A percentile compares a stretch with the other conserved stretches of the same genome.
Conservation (phyloP, 2,888 invertebrate species). For the Blastobasis adustella region DNA sequence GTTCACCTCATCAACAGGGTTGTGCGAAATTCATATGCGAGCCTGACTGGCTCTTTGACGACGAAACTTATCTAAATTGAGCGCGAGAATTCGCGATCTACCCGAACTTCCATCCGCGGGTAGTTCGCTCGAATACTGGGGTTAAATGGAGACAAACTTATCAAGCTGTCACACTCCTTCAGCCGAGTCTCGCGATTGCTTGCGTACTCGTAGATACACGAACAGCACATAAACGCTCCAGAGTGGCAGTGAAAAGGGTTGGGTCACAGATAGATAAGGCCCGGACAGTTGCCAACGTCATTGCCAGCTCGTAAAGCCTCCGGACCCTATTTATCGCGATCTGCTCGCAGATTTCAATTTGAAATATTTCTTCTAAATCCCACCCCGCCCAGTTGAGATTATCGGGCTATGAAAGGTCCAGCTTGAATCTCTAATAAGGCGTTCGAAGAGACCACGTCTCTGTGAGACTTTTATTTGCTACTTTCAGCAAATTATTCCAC, state of each 20-base stretch:
- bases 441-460: too few species aligned
- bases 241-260: slow-evolving; percentile 65
- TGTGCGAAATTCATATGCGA: too few species aligned
- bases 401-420: too few species aligned
- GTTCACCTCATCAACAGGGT: too few species aligned
- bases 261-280: slow-evolving; percentile 57
- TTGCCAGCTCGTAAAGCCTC: slow-evolving; percentile 59
- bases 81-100: too few species aligned
- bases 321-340: slow-evolving; percentile 51
- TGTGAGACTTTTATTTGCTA: too few species aligned
- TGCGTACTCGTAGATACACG: neutral
- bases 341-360: slow-evolving; percentile 56
- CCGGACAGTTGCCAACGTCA: slow-evolving; percentile 55
- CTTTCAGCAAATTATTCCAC: too few species aligned
- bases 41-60: too few species aligned
- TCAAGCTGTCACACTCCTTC: neutral
- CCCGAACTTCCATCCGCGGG: too few species aligned
- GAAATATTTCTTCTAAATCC: slow-evolving; percentile 26
- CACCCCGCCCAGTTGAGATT: neutral
- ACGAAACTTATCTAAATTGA: too few species aligned
- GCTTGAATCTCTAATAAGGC: too few species aligned
- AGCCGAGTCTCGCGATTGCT: neutral
- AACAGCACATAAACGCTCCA: slow-evolving; percentile 6
- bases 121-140: too few species aligned
- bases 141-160: neutral